Base-by-base conservation (phyloP, 2,888 invertebrate genomes). In the Sclerodermus sp. region DNA sequence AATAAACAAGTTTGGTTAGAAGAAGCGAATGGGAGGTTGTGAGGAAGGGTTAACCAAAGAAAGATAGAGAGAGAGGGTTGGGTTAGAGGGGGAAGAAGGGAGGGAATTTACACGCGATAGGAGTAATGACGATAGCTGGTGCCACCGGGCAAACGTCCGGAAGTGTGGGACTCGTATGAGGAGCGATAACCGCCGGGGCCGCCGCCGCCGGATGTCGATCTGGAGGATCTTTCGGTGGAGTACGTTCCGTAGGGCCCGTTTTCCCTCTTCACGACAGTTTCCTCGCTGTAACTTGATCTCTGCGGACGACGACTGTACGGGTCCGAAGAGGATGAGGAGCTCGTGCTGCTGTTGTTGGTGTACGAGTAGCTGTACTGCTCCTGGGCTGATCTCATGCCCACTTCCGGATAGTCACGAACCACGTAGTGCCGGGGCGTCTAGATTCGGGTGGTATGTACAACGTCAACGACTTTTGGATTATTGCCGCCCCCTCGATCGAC, bases 321-420 rank as follows among this genome's bases (percentile, higher is more conserved):
- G 62, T 73, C 82, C 65, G 84, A 82, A 64, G 77, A 81, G 64
- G 75, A 79, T 54, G 77, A n/a, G n/a, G n/a, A 67, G 69, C 82
- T 76, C 64, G 81, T 80, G 78, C 82, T 79, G 66, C 83, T 82
- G 64, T 77, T 77, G 78, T 87, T 86, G 78, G 84, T 81, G 83
- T 91, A 91, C 64, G 90, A 87, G 83, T 91, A 91, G 68, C 90
- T 90, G 84, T 91, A 92, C 82, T 90, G 89, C 82, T 90, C 85
- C 79, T 91, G 89, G 67, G 88, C 87, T 77, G 75, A 64, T 64
- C 77, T 72, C 70, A 74, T 51, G 48, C 77, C 76, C 53, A 62
- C 57, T 39, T 87, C 83, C 56, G 87, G 86, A 69, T 87, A 85
- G 78, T 91, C 90, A 80, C 87, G 87, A 79, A 90, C 89, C 82